Evolutionary conservation across 2,888 invertebrate species (phyloP), one percentile per base, ranked within the genome.

Genomic region (Beris chalybata): DNA sequence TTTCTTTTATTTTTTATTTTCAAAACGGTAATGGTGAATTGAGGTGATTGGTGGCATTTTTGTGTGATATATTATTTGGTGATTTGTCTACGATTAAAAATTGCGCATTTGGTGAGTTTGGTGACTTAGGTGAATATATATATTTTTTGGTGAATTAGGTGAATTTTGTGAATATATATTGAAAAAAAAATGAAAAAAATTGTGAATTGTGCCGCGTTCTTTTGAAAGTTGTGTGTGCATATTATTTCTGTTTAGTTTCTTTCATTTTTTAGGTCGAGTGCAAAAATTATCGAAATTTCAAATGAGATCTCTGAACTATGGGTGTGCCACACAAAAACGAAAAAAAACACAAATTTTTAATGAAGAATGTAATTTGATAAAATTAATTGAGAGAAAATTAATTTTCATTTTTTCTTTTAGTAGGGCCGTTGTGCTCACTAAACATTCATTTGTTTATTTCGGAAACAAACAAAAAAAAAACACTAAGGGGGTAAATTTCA

Each of bases 211-310:
- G 61, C 52, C 61, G 61, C 58, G 58, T 43, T n/a, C 31, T 15
- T 38, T 59, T 32, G 57, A 13, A 48, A 9, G 30, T 59, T 30
- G 22, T 57, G 15, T 57, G 48, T 48, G 44, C 15, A n/a, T 48
- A 7, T 15, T n/a, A 11, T n/a, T 48, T n/a, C 6, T n/a, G 29
- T 15, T 29, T 29, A 3, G 6, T 53, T 15, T 22, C 7, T 61
- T 47, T 50, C 12, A 22, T 30, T 56, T 6, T 43, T 29, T 11
- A 32, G 38, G 31, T 61, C 38, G 30, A 44, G 50, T 50, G 64
- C 64, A 64, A 64, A n/a, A 64, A 64, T 64, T 64, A 64, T 64
- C 64, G 64, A 64, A 64, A 64, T 64, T 64, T 64, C 64, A 64
- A 64, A 61, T 61, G 61, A 61, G 43, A 52, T 61, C 52, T 61